Evolutionary conservation across 2,113 vertebrate species (phyloP).

Genomic region (Oxyura jamaicensis): DNA sequence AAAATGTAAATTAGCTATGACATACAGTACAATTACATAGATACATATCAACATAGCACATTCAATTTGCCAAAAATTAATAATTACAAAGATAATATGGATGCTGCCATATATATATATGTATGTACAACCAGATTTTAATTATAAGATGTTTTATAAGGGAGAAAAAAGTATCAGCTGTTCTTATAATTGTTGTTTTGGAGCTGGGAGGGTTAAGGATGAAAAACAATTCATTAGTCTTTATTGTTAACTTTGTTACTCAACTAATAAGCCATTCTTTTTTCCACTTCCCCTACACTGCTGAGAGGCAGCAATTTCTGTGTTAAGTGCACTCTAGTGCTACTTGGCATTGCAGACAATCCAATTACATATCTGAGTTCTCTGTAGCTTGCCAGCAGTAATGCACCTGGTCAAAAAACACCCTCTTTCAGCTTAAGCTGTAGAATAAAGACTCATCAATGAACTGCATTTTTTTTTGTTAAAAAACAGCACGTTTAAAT

Average conservation of each 20-base stretch:
- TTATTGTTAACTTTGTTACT: constrained; percentile 76
- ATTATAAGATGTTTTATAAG: constrained; percentile 69
- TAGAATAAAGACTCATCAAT: not conserved
- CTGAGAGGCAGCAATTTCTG: constrained; percentile 45
- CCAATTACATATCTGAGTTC: constrained; percentile 14
- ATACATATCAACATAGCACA: constrained; percentile 91
- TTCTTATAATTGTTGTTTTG: constrained; percentile 1
- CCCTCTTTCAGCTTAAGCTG: constrained; percentile 27
- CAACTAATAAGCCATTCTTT: constrained; percentile 34
- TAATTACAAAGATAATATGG: constrained; percentile 90
- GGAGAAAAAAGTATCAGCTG: constrained; percentile 56
- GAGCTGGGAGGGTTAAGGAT: constrained; percentile 44
- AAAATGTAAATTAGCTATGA: constrained; percentile 88
- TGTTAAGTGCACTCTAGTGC: constrained; percentile 23
- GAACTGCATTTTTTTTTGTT: constrained; percentile 28
- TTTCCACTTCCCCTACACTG: constrained; percentile 30
- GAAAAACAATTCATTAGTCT: constrained; percentile 64
- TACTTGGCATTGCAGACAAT: constrained; percentile 32
- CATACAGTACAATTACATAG: constrained; percentile 90
- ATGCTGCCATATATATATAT: constrained; percentile 81
- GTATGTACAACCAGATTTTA: constrained; percentile 83
- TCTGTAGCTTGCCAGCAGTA: constrained; percentile 47
- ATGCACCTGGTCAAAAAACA: constrained; percentile 8
- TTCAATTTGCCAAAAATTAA: constrained; percentile 89
- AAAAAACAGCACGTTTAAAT: constrained; percentile 57